phyloP scores from a whole-genome alignment of 2,888 invertebrate genomes.

The Ophraella communa region DNA sequence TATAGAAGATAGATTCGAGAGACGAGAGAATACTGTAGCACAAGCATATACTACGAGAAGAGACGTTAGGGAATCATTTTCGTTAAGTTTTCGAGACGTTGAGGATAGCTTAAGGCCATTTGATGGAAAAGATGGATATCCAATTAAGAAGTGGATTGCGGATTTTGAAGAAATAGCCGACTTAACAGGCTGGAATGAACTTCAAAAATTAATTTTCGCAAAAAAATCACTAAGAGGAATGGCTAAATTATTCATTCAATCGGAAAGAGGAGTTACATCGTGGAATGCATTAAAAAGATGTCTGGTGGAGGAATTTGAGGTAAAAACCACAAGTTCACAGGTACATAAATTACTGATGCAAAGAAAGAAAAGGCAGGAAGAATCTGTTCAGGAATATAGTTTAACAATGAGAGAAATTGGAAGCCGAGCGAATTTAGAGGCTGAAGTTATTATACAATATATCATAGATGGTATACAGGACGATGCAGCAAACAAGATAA shows the following conservation, averaged over 20 bases:
- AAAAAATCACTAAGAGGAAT: conserved; percentile 46
- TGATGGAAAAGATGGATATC: conserved; percentile 41
- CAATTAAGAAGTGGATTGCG: conserved; percentile 41
- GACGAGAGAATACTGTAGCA: too few species aligned
- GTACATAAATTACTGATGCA: conserved; percentile 38
- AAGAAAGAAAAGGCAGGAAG: conserved; percentile 48
- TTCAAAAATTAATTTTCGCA: conserved; percentile 47
- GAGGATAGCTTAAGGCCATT: conserved; percentile 43
- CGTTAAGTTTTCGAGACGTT: conserved; percentile 44
- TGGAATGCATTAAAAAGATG: conserved; percentile 39
- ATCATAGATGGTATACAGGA: conserved; percentile 9
- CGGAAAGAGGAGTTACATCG: conserved; percentile 40
- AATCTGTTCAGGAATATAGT: conserved; percentile 53
- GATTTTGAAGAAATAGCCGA: conserved; percentile 46
- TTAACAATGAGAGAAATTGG: conserved; percentile 54
- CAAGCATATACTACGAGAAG: background rate
- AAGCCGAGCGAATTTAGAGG: conserved; percentile 48
- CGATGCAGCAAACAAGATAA: conserved; percentile 36
- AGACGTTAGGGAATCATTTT: conserved; percentile 16
- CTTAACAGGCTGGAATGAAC: conserved; percentile 43
- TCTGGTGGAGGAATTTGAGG: conserved; percentile 39
- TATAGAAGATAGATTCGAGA: too few species aligned
- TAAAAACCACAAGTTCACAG: conserved; percentile 37
- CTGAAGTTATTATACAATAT: background rate
- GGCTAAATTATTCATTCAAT: conserved; percentile 45